Conservation (phyloP, 2,797 vertebrate genomes). For the Scleropages formosus region DNA sequence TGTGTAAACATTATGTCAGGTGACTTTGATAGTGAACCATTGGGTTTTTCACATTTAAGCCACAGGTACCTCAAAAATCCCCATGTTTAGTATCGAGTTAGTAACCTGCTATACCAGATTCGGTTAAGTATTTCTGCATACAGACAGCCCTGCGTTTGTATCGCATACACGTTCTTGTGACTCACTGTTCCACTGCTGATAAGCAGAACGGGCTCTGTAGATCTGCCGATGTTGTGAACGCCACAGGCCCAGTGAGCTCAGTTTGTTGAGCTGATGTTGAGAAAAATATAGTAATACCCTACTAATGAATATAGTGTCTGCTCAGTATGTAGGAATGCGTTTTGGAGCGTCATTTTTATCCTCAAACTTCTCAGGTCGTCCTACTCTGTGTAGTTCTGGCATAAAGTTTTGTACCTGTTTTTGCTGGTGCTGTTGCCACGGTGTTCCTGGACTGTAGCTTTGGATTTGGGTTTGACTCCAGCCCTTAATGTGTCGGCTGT, state of each 20-base stretch:
- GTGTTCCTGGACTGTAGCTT: too few relatives aligned
- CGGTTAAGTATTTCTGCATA: background rate
- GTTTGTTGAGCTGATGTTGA: background rate
- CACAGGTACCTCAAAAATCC: background rate
- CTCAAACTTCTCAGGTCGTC: background rate
- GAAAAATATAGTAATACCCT: background rate
- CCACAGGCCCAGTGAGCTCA: background rate
- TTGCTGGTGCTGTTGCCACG: too few relatives aligned
- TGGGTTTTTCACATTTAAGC: background rate
- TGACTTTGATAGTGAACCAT: background rate
- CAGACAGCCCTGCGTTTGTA: background rate
- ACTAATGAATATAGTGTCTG: background rate
- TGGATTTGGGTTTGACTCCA: too few relatives aligned
- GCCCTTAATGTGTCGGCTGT: too few relatives aligned
- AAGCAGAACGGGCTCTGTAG: background rate
- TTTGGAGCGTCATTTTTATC: background rate
- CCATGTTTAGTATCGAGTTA: background rate
- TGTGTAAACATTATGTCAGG: constrained; percentile 1
- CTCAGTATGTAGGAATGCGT: constrained; percentile 6
- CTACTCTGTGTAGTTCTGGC: constrained; percentile 2
- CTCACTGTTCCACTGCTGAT: background rate
- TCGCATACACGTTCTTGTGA: background rate
- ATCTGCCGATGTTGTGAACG: background rate
- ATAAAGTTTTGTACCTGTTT: background rate
- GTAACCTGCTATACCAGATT: background rate